Conservation (phyloP, 2,888 invertebrate species). For the Adineta ricciae region DNA sequence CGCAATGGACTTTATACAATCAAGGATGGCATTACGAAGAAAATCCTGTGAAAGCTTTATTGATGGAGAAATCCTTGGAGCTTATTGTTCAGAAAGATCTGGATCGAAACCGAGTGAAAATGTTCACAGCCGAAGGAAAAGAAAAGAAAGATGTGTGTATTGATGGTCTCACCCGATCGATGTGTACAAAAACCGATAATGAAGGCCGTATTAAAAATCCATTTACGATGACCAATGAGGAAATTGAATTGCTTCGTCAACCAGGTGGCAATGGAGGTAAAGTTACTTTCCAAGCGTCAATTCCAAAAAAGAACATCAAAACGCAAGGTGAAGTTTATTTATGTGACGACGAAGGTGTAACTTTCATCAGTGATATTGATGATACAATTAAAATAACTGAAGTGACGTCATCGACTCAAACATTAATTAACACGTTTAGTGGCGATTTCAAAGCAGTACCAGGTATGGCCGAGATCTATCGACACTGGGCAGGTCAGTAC, state of each 20-base stretch:
- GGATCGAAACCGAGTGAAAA: not conserved
- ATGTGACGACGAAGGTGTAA: not conserved
- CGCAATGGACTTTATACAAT: not conserved
- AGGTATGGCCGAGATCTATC: not conserved
- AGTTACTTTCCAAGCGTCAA: not conserved
- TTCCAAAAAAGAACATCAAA: not conserved
- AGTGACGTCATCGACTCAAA: not conserved
- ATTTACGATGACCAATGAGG: not conserved
- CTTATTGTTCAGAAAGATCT: not conserved
- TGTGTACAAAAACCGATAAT: not conserved
- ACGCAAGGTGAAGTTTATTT: not conserved
- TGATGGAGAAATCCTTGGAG: not conserved
- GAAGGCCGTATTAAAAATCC: not conserved
- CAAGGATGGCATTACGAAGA: conserved; percentile 17
- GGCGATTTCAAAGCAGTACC: not conserved
- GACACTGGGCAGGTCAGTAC: not conserved
- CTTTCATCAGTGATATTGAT: conserved; percentile 16
- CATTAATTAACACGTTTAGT: conserved; percentile 17
- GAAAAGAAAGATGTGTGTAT: not conserved
- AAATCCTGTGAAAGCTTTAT: not conserved
- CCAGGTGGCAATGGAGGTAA: not conserved
- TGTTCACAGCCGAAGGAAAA: not conserved
- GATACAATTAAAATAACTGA: conserved; percentile 2
- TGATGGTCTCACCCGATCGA: not conserved
- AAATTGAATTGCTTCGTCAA: not conserved